Conservation (phyloP, 1,140 invertebrate genomes). For the Chironomus tepperi region DNA sequence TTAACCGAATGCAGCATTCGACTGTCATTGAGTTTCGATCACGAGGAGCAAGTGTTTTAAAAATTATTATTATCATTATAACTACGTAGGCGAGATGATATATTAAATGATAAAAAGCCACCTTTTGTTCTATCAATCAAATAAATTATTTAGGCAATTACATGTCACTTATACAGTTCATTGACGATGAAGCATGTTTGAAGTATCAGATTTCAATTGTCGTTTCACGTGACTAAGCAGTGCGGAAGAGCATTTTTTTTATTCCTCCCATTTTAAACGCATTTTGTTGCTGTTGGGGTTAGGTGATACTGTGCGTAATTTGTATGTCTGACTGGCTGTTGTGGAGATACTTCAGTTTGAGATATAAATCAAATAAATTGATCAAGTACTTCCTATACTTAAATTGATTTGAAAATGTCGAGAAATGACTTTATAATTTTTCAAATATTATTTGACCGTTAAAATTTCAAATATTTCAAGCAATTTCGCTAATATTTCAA, state of each 20-base stretch:
- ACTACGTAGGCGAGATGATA: neutral
- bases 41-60: neutral
- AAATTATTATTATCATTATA: too few relatives aligned
- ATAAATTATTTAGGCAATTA: conserved; percentile 3
- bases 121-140: neutral
- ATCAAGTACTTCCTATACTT: too few relatives aligned
- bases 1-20: neutral
- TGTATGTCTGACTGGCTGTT: too few relatives aligned
- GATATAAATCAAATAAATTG: too few relatives aligned
- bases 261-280: neutral
- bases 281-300: too few relatives aligned
- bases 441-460: too few relatives aligned
- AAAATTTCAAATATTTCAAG: too few relatives aligned
- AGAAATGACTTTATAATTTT: too few relatives aligned
- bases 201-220: conserved; percentile 7
- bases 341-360: too few relatives aligned
- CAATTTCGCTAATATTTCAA: too few relatives aligned
- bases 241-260: neutral
- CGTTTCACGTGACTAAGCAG: neutral
- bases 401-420: too few relatives aligned
- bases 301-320: too few relatives aligned
- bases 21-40: neutral
- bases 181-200: neutral
- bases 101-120: neutral
- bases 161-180: neutral